Evolutionary conservation across 1,140 invertebrate genomes (phyloP).

Genomic region (Sarcophaga bullata): DNA sequence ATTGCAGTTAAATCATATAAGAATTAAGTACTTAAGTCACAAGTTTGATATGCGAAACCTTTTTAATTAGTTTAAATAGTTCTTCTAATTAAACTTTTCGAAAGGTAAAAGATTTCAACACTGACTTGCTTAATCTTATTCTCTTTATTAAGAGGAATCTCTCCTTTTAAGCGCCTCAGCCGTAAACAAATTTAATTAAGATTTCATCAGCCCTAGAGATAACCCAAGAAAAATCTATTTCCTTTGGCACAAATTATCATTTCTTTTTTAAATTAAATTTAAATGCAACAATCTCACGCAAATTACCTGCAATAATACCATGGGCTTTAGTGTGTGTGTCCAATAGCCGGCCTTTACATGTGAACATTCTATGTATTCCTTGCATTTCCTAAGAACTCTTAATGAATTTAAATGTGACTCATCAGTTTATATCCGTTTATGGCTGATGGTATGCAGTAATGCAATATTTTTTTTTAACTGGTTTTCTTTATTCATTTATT

Average conservation of each 20-base stretch:
- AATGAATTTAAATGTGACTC: conserved; percentile 39
- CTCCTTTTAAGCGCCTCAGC: too few species aligned
- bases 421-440: conserved; percentile 36
- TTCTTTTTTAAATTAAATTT: conserved; percentile 29
- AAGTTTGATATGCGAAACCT: too few species aligned
- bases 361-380: background rate
- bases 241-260: background rate
- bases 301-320: background rate
- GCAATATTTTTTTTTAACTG: background rate
- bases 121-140: too few species aligned
- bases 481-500: conserved; percentile 10
- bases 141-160: too few species aligned
- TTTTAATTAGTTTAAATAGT: too few species aligned
- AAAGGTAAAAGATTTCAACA: too few species aligned
- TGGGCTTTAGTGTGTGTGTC: background rate
- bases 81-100: too few species aligned
- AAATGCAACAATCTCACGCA: conserved; percentile 30
- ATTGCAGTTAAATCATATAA: too few species aligned
- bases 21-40: too few species aligned
- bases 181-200: background rate
- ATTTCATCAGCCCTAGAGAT: background rate
- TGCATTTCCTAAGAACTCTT: conserved; percentile 18
- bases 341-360: background rate
- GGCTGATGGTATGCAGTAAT: background rate
- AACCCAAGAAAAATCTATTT: background rate